Percentiles rank a stretch among this genome's conserved stretches.
Evolutionary conservation across 2,113 vertebrate genomes (phyloP).

Genomic region (Fregata magnificens): DNA sequence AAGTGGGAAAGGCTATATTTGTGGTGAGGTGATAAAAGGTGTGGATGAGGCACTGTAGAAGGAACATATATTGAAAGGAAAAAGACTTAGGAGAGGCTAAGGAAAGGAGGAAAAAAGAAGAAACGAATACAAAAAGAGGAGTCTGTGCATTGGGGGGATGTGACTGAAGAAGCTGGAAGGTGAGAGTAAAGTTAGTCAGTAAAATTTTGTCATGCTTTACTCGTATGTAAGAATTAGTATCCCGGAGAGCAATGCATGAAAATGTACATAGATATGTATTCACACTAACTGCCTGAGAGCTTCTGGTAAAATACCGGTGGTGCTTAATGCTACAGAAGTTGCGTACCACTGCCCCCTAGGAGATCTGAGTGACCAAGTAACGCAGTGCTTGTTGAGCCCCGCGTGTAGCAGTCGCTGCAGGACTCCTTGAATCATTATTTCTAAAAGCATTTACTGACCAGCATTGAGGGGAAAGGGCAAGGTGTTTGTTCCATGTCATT

Average conservation of each 20-base stretch:
- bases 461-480: too few relatives aligned
- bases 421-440: not conserved
- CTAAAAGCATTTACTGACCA: not conserved
- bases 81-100: not conserved
- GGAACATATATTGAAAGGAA: not conserved
- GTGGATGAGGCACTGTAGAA: not conserved
- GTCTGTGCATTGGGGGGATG: not conserved
- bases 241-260: not conserved
- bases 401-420: accelerated
- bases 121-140: not conserved
- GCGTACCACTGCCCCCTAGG: not conserved
- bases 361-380: not conserved
- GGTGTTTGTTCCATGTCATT: not conserved
- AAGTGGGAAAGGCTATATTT: not conserved
- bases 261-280: accelerated
- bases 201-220: not conserved
- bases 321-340: not conserved
- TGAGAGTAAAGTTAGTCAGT: not conserved
- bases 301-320: not conserved
- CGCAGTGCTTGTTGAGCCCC: accelerated
- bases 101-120: not conserved
- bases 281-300: not conserved
- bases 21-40: not conserved
- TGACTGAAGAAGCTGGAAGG: not conserved
- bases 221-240: not conserved